Base-by-base conservation (phyloP, 2,797 vertebrate species). In the Notamacropus eugenii region DNA sequence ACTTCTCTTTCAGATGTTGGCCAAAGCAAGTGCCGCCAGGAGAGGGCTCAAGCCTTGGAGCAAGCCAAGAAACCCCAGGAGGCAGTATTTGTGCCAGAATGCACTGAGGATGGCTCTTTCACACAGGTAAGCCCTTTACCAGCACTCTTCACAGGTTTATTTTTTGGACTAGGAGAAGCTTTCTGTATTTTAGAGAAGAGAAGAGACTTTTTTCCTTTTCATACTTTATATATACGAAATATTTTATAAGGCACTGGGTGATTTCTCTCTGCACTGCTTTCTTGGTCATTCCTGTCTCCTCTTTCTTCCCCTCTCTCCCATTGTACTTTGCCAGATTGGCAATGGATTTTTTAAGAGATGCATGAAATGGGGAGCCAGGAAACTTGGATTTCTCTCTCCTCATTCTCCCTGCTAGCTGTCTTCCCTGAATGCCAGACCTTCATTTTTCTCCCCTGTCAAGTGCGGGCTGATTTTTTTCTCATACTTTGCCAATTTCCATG, bases 61-160 rank as follows among this genome's bases (percentile, higher is more conserved):
- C 99, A 99, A 95, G 99, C 99, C 94, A 99, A 99, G 98, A 99
- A 99, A 96, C 99, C 99, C 11, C 99, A 99, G 98, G 99, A 99
- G 98, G 99, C 99, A 56, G 99, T 99, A 97, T 99, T 99, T 97
- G 99, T 99, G 98, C 99, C 99, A 10, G 99, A 99, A 98, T 99
- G 99, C 98, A 99, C 99, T 1, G 99, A 99, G 94, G 99, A 99
- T n/a, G 99, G 99, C 96, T 99, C 99, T 8, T 99, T 99, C 94
- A 99, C 99, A 11, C 99, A 99, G 99, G 99, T 99, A 97, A 98
- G 98, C 94, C 1, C 92, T 96, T 46, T 87, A 0, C 54, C 87
- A 62, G 11, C 40, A 87, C 9, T 29, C 34, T 62, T 93, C 90
- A 29, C 10, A 5, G 94, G 91, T 31, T 40, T 0, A 0, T 54